Evolutionary conservation across 1,140 invertebrate genomes (phyloP), one percentile per base, ranked within the genome.

Genomic region (Panagrolaimus sp.): DNA sequence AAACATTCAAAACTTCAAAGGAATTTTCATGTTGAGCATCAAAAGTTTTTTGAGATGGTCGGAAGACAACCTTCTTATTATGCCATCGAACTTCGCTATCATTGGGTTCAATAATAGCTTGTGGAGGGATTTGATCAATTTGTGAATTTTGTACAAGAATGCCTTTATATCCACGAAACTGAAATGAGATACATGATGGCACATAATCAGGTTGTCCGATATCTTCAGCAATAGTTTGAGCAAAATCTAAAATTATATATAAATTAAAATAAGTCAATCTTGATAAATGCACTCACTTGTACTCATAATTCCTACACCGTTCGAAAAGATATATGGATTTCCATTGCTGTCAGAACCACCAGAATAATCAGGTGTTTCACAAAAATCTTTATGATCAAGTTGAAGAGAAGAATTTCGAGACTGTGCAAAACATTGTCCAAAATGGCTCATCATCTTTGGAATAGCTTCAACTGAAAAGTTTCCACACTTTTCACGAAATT

Each of bases 361-460:
- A 5, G 3, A 6, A 5, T 24, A 52, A 24, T 52, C 48, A 24
- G 48, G 48, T n/a, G 26, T 52, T 52, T 52, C 48, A 24, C 48
- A n/a, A 24, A 24, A 21, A 8, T 24, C 1, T n/a, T 7, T 24
- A 15, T 15, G 48, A 8, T n/a, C n/a, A 15, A 52, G 48, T 52
- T 52, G n/a, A 45, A 58, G 17, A 9, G 17, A 9, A 9, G 21
- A 17, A 5, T 63, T 7, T 67, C 17, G 17, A 64, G 63, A 32
- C 14, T 32, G 63, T 5, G 63, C 28, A 43, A 64, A 38, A 17
- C 63, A 64, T 28, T 64, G 63, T 17, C 28, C 63, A 64, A 64
- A 43, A 43, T 12, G 0, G 1, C 17, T 24, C 63, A 64, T 64
- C 26, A 43, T 64, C 10, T 64, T 38, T 9, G 63, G 28, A 5